Evolutionary conservation across 1,140 invertebrate genomes (phyloP), one percentile per base, ranked within the genome.

Genomic region (Drosophila kurseongensis): DNA sequence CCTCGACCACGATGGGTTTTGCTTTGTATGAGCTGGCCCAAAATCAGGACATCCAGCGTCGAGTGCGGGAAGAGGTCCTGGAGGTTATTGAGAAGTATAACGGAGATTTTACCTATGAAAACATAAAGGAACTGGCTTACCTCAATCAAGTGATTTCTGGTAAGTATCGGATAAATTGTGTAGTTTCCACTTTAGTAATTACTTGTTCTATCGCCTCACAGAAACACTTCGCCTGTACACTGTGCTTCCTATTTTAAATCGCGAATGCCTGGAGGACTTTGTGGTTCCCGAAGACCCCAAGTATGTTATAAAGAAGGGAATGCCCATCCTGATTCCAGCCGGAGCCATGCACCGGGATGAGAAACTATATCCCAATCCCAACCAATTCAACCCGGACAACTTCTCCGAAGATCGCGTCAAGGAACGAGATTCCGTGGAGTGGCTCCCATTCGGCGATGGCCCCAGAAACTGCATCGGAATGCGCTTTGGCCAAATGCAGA

Each of bases 341-440:
- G 80, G 65, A 1, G 75, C 82, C 4, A 75, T 93, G 59, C 93
- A 93, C 59, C 76, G 80, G 4, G 93, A 93, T 75, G 86, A 92
- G 18, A 74, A 81, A 8, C 88, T 93, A 12, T 96, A 93, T 78
- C 93, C 95, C 9, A 92, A 96, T 62, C 95, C 96, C 4, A 92
- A 95, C 18, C 79, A 69, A 10, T 96, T 95, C 71, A 92, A 95
- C 83, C 96, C 96, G 0, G 95, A 96, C 12, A 92, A 95, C 74
- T 96, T 96, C 77, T 74, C 93, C 0, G 91, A 93, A 0, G 95
- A 95, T 55, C 94, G 94, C 18, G 76, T 90, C 7, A 71, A 78
- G n/a, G 83, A 90, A 29, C 92, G 94, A 0, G 93, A 92, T 58
- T 93, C 78, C 0, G 91, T 92, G 5, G 78, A 93, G 12, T 95